phyloP scores from a whole-genome alignment of 2,888 invertebrate genomes.

The Copidosoma aretas region DNA sequence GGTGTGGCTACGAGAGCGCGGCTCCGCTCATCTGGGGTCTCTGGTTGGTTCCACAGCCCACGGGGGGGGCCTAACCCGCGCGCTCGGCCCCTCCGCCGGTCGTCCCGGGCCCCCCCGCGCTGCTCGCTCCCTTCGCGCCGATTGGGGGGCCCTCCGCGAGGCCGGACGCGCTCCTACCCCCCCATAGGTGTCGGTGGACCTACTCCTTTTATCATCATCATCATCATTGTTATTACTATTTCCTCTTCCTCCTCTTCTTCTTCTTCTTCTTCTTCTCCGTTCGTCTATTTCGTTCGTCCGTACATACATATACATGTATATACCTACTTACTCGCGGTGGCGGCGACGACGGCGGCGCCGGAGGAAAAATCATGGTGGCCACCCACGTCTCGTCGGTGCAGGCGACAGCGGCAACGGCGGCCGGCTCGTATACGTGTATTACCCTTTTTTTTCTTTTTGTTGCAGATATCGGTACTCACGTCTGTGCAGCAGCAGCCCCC shows the following conservation, averaged over 20 bases:
- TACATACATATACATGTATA: too few species aligned
- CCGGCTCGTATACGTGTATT: not conserved
- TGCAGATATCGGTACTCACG: too few species aligned
- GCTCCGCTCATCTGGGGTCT: constrained; percentile 19
- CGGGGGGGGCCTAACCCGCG: constrained; percentile 36
- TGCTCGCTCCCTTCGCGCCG: constrained; percentile 13
- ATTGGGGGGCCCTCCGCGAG: constrained; percentile 29
- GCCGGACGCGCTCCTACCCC: constrained; percentile 18
- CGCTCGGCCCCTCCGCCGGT: constrained; percentile 19
- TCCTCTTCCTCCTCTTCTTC: too few species aligned
- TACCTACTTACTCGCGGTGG: not conserved
- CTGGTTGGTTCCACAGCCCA: constrained; percentile 39
- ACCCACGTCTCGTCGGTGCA: constrained; percentile 31
- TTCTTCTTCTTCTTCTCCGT: too few species aligned
- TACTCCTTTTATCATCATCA: too few species aligned
- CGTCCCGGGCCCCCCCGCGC: not conserved
- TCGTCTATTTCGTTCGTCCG: too few species aligned
- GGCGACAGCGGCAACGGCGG: not conserved
- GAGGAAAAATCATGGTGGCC: constrained; percentile 39
- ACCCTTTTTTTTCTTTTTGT: too few species aligned
- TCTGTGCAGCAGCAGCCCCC: too few species aligned
- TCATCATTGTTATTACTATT: too few species aligned
- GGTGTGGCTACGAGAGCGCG: constrained; percentile 37
- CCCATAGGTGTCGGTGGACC: too few species aligned
- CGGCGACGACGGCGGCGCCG: constrained; percentile 1